A percentile compares a stretch with the other conserved stretches of the same genome.
phyloP scores from a whole-genome alignment of 23 tunicate genomes.

The Clavelina lepadiformis region DNA sequence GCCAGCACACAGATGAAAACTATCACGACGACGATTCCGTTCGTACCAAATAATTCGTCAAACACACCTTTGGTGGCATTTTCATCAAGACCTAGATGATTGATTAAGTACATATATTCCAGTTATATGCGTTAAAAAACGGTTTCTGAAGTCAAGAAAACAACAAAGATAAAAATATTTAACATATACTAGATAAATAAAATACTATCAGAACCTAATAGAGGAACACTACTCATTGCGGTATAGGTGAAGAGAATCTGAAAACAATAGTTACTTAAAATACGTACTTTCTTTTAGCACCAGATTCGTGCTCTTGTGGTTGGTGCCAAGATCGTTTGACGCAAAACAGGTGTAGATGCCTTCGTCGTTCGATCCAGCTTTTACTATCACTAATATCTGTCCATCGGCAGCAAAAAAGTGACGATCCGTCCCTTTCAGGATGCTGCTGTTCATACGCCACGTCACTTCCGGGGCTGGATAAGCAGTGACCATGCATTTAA shows the following conservation, averaged over 20 bases:
- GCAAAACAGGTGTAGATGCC: conserved; percentile 56
- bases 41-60: conserved; percentile 20
- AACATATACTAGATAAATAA: too few species aligned
- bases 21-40: conserved; percentile 31
- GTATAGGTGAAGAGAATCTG: conserved; percentile 1
- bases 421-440: conserved; percentile 39
- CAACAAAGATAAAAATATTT: too few species aligned
- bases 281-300: conserved; percentile 15
- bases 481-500: conserved; percentile 53
- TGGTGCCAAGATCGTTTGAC: conserved; percentile 33
- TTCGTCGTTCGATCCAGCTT: conserved; percentile 19
- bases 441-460: conserved; percentile 39
- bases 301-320: conserved; percentile 5
- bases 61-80: too few species aligned
- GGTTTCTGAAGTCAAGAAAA: too few species aligned
- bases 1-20: conserved; percentile 42
- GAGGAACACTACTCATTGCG: not conserved
- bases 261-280: not conserved
- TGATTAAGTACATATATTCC: too few species aligned
- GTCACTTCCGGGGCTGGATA: conserved; percentile 36
- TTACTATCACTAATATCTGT: conserved; percentile 50
- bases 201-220: too few species aligned
- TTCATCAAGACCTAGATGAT: too few species aligned
- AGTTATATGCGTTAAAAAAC: too few species aligned
- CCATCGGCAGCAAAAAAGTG: conserved; percentile 56